phyloP scores from a whole-genome alignment of 2,797 vertebrate species.

The Eremophila alpestris region DNA sequence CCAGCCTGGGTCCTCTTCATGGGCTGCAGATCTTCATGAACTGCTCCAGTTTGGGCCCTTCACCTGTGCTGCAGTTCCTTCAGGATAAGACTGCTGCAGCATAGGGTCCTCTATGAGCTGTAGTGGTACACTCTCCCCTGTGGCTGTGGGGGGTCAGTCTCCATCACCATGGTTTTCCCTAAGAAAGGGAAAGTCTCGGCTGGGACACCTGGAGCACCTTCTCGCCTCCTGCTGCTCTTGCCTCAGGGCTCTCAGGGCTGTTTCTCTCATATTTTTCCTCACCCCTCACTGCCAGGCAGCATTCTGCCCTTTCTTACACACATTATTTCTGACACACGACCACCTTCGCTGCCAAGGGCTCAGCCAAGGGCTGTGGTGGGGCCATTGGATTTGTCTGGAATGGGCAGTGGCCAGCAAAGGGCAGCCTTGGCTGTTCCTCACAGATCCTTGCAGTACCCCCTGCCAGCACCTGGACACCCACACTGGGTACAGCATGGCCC shows the following conservation, averaged over 20 bases:
- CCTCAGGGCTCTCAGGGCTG: background rate
- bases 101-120: background rate
- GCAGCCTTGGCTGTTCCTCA: background rate
- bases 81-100: background rate
- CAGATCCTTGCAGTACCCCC: background rate
- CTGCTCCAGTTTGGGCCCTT: background rate
- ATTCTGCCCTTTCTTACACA: background rate
- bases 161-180: background rate
- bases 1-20: background rate
- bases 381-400: rapidly evolving
- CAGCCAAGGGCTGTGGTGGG: rapidly evolving
- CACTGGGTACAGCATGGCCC: rapidly evolving
- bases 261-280: background rate
- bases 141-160: background rate
- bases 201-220: background rate
- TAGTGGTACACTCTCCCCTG: rapidly evolving
- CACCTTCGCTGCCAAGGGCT: background rate
- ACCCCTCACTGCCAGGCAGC: background rate
- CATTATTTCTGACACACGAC: background rate
- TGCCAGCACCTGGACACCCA: background rate
- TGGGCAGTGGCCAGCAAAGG: too few species aligned
- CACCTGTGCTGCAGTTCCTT: background rate
- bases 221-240: background rate
- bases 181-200: background rate
- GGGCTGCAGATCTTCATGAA: background rate